Conservation (phyloP, 2,113 vertebrate species). For the Nycticryphes semicollaris region DNA sequence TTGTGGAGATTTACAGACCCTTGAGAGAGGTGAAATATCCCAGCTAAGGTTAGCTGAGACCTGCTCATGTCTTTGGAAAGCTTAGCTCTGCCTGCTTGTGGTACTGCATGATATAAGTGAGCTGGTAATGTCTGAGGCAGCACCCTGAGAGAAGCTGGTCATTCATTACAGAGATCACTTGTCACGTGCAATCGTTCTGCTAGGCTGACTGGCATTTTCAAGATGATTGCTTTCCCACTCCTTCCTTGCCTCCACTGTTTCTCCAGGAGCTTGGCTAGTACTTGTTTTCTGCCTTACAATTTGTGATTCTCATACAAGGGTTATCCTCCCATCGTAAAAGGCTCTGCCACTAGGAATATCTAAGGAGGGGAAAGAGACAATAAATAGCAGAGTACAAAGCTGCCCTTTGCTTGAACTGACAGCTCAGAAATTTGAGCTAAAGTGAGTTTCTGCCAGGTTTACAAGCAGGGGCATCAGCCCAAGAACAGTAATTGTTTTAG, state of each 20-base stretch:
- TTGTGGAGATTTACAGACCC: neutral
- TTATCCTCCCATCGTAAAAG: neutral
- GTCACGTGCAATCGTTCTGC: neutral
- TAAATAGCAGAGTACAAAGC: neutral
- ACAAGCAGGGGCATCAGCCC: neutral
- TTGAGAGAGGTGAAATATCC: neutral
- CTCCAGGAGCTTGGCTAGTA: neutral
- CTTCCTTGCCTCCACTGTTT: neutral
- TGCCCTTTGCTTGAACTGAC: neutral
- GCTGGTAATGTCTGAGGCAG: neutral
- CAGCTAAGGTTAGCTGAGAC: rapidly evolving
- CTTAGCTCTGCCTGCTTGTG: neutral
- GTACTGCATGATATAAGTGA: neutral
- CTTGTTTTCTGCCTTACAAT: neutral
- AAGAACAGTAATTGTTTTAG: neutral
- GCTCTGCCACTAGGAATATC: neutral
- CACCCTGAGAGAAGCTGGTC: neutral
- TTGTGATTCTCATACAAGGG: neutral
- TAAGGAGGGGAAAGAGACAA: neutral
- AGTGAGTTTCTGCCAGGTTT: neutral
- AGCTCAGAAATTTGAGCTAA: constrained; percentile 3
- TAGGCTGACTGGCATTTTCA: neutral
- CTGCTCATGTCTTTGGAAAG: neutral
- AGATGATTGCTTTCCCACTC: neutral
- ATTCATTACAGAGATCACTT: neutral